Evolutionary conservation across 1,140 invertebrate species (phyloP), one percentile per base, ranked within the genome.

Genomic region (Apis cerana): DNA sequence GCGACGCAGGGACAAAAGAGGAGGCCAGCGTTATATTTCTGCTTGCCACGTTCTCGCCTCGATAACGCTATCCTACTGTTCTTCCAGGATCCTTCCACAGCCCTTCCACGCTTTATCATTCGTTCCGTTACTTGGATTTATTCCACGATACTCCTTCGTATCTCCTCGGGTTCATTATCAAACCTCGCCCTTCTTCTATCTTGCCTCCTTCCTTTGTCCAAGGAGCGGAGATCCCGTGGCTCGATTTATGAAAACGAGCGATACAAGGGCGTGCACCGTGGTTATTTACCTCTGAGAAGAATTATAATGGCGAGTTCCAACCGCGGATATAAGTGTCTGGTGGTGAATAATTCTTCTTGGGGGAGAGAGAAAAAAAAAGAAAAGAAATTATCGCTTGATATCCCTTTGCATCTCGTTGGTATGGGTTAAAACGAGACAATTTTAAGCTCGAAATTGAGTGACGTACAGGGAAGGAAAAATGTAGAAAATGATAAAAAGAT

Each of bases 211-310:
- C 67, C 71, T 87, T 87, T 87, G 80, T 83, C 65, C 67, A 64
- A 50, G 54, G 15, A 64, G 52, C 21, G 19, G 69, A 77, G 80
- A 82, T 77, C 74, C 50, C 64, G 62, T 69, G 43, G 72, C 74
- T 82, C 80, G 80, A 82, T 82, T 82, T 82, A 82, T 82, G 85
- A 87, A 86, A 83, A 71, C 68, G 67, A 59, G 80, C 84, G 85
- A 87, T 83, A 79, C 54, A 54, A 56, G 61, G 67, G 85, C 77
- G 54, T 85, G 80, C 71, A 76, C 70, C 52, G 59, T n/a, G 85
- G 65, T 86, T 87, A 86, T 86, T 87, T 83, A 81, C 70, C 85
- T 80, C 85, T 27, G 61, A 81, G 80, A 80, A 85, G 85, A 83
- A 75, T 86, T 87, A 87, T 87, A 87, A 87, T 87, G 75, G 84